Base-by-base conservation (phyloP, 1,140 invertebrate genomes). In the Caerostris extrusa region DNA sequence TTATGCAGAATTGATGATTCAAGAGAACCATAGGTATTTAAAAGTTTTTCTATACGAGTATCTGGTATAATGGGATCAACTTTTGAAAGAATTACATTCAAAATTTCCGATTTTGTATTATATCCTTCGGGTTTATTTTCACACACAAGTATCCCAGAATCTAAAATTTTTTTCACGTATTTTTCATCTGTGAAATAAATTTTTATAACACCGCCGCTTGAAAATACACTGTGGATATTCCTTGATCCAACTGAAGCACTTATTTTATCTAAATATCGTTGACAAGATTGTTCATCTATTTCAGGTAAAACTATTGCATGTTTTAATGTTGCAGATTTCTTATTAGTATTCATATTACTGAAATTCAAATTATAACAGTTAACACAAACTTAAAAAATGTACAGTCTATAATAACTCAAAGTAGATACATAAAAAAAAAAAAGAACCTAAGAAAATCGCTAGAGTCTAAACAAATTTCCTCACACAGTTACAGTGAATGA, bases 31-130 rank as follows among this genome's bases (percentile, higher is more conserved):
- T 89, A 89, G 19, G 50, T 14, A 19, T 89, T 61, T 12, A 89
- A 71, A 10, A 89, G 19, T 7, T 89, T 19, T 8, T 34, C 64
- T n/a, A 89, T 57, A 50, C 6, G n/a, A 12, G 17, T 57, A 71
- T 71, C 64, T 69, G 87, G 87, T 56, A 89, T 69, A n/a, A 53
- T 71, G 8, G 87, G 87, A 69, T 89, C 87, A 56, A 89, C 87
- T 69, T 34, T 55, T 7, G 50, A 89, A 7, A 89, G 8, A 10
- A 12, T 71, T 3, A 89, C 50, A 56, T 61, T 69, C 17, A 85
- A 7, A 17, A 55, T 17, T 5, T 7, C 19, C 71, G 55, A 50
- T 10, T 56, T 34, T 8, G 17, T 69, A n/a, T 14, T 7, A 56
- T 17, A 64, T 7, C 56, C 64, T 89, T 67, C 7, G 3, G 55